Evolutionary conservation across 2,888 invertebrate species (phyloP).

Genomic region (Acleris holmiana): DNA sequence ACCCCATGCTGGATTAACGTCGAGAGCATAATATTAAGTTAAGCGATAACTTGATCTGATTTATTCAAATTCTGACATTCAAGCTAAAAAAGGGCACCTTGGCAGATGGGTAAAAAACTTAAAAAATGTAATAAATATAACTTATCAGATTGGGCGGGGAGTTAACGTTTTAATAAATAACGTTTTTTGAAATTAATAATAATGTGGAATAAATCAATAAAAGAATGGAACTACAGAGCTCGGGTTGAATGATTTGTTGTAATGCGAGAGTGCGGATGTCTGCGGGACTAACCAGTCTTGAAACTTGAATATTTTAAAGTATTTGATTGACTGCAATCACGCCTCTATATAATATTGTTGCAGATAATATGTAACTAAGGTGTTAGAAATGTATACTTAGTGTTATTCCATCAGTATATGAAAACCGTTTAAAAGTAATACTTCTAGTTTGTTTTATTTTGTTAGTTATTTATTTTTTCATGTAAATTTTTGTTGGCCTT

Average conservation of each 20-base stretch:
- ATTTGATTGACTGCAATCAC: too few relatives aligned
- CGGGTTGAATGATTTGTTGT: constrained; percentile 82
- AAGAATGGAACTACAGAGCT: constrained; percentile 79
- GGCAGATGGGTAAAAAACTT: constrained; percentile 53
- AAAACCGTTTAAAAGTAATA: too few relatives aligned
- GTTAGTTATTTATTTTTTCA: too few relatives aligned
- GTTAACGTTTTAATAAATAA: constrained; percentile 76
- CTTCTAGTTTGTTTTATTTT: too few relatives aligned
- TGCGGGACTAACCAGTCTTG: constrained; percentile 51
- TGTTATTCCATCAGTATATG: too few relatives aligned
- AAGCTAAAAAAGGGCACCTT: constrained; percentile 40
- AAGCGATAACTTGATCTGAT: constrained; percentile 41
- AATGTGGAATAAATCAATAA: constrained; percentile 82
- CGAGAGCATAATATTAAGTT: constrained; percentile 21
- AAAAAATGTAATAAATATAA: constrained; percentile 66
- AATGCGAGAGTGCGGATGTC: constrained; percentile 74
- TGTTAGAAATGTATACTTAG: too few relatives aligned
- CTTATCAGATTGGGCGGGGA: constrained; percentile 75
- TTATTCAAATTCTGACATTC: constrained; percentile 44
- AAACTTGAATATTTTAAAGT: constrained; percentile 51
- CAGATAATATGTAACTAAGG: too few relatives aligned
- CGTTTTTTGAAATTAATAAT: constrained; percentile 75
- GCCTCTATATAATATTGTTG: too few relatives aligned
- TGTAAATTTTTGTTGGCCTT: too few relatives aligned
- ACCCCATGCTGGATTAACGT: not conserved